Evolutionary conservation across 1,140 invertebrate genomes (phyloP).

Genomic region (Drosophila kohkoa): DNA sequence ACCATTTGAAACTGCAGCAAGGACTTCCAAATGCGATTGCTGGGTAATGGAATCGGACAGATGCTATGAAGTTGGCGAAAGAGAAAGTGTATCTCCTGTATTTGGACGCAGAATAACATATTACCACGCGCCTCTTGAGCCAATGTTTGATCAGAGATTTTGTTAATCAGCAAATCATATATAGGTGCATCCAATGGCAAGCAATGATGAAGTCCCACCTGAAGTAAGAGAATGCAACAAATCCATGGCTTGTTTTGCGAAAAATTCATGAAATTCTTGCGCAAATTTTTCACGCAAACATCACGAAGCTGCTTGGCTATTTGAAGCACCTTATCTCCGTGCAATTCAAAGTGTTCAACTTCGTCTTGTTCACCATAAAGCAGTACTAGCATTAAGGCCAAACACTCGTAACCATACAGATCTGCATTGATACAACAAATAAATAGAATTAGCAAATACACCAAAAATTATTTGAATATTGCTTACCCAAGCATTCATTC

Average conservation of each 20-base stretch:
- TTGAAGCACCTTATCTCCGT: background rate
- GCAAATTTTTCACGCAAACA: conserved; percentile 32
- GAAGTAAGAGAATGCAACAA: conserved; percentile 41
- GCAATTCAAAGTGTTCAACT: conserved; percentile 1
- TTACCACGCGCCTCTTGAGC: background rate
- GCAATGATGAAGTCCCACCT: conserved; percentile 13
- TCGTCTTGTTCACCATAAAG: conserved; percentile 6
- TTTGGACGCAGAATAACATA: background rate
- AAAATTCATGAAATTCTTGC: conserved; percentile 10
- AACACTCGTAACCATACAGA: conserved; percentile 53
- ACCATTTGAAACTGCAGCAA: conserved; percentile 55
- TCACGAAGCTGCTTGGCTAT: conserved; percentile 36
- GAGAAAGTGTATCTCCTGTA: conserved; percentile 43
- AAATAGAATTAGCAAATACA: background rate
- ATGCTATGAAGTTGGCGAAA: conserved; percentile 39
- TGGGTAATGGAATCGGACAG: conserved; percentile 26
- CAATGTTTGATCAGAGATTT: conserved; percentile 7
- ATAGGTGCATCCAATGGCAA: conserved; percentile 19
- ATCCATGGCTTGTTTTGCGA: conserved; percentile 38
- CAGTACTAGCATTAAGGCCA: conserved; percentile 51
- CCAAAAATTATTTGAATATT: background rate
- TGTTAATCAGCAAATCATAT: conserved; percentile 37
- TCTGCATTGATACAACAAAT: conserved; percentile 17
- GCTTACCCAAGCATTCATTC: conserved; percentile 36
- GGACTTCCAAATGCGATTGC: conserved; percentile 57